These are phyloP conservation scores for Isotomurus palustris DNA, from an alignment of 2,888 invertebrate species.

Conservation along the genomic window DNA sequence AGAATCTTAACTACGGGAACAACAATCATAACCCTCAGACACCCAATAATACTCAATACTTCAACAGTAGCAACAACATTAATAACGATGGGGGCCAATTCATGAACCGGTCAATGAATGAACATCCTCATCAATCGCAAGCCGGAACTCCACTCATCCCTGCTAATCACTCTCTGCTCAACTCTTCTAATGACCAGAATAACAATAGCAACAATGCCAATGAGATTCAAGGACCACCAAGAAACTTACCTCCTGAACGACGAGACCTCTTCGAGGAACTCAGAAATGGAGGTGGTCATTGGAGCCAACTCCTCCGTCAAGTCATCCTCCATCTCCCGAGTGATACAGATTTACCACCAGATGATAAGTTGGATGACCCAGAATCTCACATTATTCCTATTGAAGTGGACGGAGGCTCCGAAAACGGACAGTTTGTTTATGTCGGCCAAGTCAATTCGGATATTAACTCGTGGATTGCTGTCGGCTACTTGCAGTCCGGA, in stretches of 20 bases:
- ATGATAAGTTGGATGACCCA: neutral
- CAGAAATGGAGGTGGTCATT: slow-evolving; percentile 45
- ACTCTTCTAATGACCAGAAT: slow-evolving; percentile 41
- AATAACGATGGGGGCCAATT: neutral
- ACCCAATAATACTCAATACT: slow-evolving; percentile 14
- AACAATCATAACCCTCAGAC: neutral
- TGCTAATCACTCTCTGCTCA: slow-evolving; percentile 2
- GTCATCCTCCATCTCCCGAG: slow-evolving; percentile 29
- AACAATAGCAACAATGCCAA: slow-evolving; percentile 28
- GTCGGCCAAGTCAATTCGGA: slow-evolving; percentile 47
- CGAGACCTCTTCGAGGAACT: slow-evolving; percentile 45
- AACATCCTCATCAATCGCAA: neutral
- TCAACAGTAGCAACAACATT: slow-evolving; percentile 16
- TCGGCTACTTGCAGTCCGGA: slow-evolving; percentile 44
- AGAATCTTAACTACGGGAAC: neutral
- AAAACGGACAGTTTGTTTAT: slow-evolving; percentile 52
- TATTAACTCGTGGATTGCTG: slow-evolving; percentile 44
- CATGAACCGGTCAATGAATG: neutral
- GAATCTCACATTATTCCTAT: slow-evolving; percentile 40
- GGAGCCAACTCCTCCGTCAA: slow-evolving; percentile 44
- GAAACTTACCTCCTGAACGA: slow-evolving; percentile 2
- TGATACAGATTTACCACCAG: slow-evolving; percentile 3
- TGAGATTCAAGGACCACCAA: slow-evolving; percentile 1
- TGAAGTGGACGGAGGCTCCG: slow-evolving; percentile 54
- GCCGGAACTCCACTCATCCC: neutral